Evolutionary conservation across 1,140 invertebrate species (phyloP).

Genomic region (Solenopsis invicta): DNA sequence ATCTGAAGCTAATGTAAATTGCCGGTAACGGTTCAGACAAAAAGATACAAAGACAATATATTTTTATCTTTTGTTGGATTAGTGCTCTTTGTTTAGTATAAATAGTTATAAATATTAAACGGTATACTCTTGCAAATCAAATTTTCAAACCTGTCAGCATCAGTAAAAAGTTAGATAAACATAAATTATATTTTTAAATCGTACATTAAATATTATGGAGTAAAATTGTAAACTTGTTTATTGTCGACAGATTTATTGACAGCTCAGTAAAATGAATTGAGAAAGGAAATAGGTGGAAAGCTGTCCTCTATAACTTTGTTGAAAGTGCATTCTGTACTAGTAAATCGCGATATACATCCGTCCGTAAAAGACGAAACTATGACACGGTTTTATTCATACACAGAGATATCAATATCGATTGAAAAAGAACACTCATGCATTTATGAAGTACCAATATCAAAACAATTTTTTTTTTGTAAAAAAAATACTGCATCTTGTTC

Average conservation of each 20-base stretch:
- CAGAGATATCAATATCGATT: conserved; percentile 73
- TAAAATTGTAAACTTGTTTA: conserved; percentile 19
- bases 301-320: conserved; percentile 55
- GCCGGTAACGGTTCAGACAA: neutral
- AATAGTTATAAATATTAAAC: neutral
- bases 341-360: conserved; percentile 80
- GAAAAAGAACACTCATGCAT: neutral
- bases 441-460: conserved; percentile 29
- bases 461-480: neutral
- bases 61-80: neutral
- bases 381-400: conserved; percentile 72
- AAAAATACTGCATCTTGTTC: too few relatives aligned
- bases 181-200: conserved; percentile 5
- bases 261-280: conserved; percentile 11
- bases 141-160: neutral
- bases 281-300: conserved; percentile 36
- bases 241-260: conserved; percentile 39
- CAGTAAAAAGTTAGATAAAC: neutral
- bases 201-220: conserved; percentile 9
- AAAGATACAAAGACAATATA: neutral
- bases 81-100: neutral
- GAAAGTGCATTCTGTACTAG: conserved; percentile 61
- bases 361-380: conserved; percentile 77
- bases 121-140: neutral
- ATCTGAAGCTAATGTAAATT: neutral